Conservation (phyloP, 2,113 vertebrate species). For the Neopipo cinnamomea region DNA sequence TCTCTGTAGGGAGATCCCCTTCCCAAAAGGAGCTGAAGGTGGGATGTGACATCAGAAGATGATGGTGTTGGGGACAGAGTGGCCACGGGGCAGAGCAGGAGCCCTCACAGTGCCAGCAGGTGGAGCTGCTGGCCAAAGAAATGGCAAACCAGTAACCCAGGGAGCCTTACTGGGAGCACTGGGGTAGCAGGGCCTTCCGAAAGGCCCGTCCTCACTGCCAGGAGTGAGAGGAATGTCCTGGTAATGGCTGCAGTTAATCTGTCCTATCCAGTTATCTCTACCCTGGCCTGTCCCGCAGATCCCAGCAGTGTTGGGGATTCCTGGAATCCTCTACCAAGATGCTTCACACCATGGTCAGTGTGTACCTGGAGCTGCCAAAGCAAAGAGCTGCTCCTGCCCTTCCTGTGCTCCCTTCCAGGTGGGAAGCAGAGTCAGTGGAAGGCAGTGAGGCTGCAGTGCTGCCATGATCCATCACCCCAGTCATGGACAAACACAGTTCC, state of each 20-base stretch:
- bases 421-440: not conserved
- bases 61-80: rapidly evolving
- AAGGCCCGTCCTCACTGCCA: not conserved
- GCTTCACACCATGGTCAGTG: rapidly evolving
- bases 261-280: not conserved
- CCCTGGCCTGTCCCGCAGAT: not conserved
- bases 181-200: not conserved
- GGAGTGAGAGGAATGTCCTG: not conserved
- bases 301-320: not conserved
- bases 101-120: conserved; percentile 4
- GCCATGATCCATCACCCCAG: not conserved
- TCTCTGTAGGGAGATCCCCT: not conserved
- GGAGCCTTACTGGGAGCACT: not conserved
- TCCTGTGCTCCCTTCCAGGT: not conserved
- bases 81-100: not conserved
- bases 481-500: not conserved
- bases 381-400: not conserved
- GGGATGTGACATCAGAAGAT: not conserved
- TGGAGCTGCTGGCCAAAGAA: conserved; percentile 43
- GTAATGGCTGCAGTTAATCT: not conserved
- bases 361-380: not conserved
- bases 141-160: not conserved
- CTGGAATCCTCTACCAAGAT: not conserved
- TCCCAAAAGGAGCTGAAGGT: not conserved
- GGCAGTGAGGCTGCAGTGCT: not conserved